A percentile compares a stretch with the other conserved stretches of the same genome.
Evolutionary conservation across 2,888 invertebrate species (phyloP).

Genomic region (Hymenopus coronatus): DNA sequence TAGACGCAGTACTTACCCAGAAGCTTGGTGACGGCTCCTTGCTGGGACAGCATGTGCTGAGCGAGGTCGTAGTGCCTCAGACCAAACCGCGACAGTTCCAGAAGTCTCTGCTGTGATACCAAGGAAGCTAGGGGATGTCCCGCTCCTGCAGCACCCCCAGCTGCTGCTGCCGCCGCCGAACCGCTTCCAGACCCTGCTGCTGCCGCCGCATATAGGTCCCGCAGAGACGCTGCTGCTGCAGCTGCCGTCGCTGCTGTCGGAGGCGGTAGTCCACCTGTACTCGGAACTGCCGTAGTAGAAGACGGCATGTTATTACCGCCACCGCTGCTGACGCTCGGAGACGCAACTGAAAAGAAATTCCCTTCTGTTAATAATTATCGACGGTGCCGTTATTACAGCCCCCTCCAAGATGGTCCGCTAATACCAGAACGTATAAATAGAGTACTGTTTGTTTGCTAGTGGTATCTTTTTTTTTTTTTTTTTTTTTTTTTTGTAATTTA

Average conservation of each 20-base stretch:
- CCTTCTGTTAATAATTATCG: neutral
- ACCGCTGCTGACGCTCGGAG: constrained; percentile 47
- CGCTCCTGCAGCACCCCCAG: constrained; percentile 4
- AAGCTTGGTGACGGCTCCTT: constrained; percentile 85
- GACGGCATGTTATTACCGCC: constrained; percentile 40
- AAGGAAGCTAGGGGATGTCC: constrained; percentile 66
- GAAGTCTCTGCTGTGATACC: constrained; percentile 67
- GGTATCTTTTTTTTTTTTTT: too few species aligned
- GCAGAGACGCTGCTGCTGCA: constrained; percentile 45
- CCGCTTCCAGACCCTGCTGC: constrained; percentile 39
- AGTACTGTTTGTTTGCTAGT: too few species aligned
- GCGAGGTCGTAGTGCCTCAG: constrained; percentile 87
- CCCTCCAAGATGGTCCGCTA: too few species aligned
- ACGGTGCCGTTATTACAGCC: too few species aligned
- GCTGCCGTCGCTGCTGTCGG: constrained; percentile 52
- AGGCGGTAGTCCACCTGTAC: constrained; percentile 41
- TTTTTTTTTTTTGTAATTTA: too few species aligned
- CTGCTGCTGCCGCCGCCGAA: neutral
- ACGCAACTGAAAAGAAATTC: constrained; percentile 54
- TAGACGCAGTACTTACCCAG: constrained; percentile 63
- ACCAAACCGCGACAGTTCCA: constrained; percentile 72
- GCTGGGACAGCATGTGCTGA: constrained; percentile 80
- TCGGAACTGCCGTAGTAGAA: constrained; percentile 37
- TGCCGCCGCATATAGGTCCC: constrained; percentile 51
- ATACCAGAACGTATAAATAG: too few species aligned